phyloP scores from a whole-genome alignment of 1,140 invertebrate species.

The Drosophila seguyi region DNA sequence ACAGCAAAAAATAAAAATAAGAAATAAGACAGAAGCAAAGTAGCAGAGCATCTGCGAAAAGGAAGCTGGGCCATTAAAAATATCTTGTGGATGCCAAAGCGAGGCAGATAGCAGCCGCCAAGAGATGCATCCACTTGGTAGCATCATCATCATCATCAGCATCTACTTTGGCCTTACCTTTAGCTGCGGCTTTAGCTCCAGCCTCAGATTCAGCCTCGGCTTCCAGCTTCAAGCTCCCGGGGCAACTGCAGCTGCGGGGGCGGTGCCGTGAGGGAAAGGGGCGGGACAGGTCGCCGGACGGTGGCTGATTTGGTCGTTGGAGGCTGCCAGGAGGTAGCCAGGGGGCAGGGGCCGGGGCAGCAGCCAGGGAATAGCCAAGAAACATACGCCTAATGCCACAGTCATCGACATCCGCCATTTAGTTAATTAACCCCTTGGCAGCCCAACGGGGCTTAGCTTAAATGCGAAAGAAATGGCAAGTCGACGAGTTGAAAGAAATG shows the following conservation, averaged over 20 bases:
- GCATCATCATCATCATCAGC: conserved; percentile 36
- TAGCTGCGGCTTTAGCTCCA: conserved; percentile 19
- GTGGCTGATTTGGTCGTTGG: conserved; percentile 26
- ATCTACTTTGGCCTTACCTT: conserved; percentile 16
- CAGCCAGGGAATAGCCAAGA: conserved; percentile 54
- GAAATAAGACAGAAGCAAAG: conserved; percentile 26
- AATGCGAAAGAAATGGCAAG: background rate
- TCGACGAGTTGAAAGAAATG: background rate
- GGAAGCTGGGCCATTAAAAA: conserved; percentile 82
- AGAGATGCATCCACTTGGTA: conserved; percentile 53
- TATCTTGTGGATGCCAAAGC: conserved; percentile 80
- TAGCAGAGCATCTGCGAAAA: conserved; percentile 56
- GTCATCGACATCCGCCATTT: conserved; percentile 81
- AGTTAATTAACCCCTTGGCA: conserved; percentile 59
- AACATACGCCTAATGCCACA: conserved; percentile 82
- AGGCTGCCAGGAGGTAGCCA: conserved; percentile 18
- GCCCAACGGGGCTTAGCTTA: background rate
- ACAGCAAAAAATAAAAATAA: conserved; percentile 42
- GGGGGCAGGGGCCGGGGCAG: conserved; percentile 3
- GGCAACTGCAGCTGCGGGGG: conserved; percentile 58
- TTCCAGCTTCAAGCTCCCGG: background rate
- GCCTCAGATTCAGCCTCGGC: background rate
- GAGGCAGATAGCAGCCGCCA: conserved; percentile 62
- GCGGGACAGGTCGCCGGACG: conserved; percentile 25
- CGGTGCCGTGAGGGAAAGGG: conserved; percentile 40